Percentiles rank a stretch among this genome's conserved stretches.
phyloP scores from a whole-genome alignment of 2,888 invertebrate genomes.

The Lypha dubia region DNA sequence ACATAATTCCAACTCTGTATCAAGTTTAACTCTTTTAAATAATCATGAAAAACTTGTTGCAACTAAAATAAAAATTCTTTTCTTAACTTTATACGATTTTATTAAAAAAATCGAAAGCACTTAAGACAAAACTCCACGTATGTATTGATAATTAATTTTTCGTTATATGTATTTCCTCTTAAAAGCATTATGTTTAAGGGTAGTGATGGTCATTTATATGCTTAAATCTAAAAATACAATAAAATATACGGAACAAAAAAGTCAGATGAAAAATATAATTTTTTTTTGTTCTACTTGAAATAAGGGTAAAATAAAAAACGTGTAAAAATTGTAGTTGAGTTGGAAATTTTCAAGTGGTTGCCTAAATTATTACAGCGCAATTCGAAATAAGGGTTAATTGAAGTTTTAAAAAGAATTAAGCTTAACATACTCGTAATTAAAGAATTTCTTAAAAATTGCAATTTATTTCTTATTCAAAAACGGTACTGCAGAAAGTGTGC shows the following conservation, averaged over 20 bases:
- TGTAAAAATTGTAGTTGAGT: background rate
- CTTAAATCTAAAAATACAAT: background rate
- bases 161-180: background rate
- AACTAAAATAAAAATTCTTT: background rate
- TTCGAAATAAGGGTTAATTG: background rate
- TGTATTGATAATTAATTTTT: background rate
- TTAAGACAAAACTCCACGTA: background rate
- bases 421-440: no score
- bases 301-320: slow-evolving; percentile 2
- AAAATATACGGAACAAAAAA: background rate
- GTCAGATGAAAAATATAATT: background rate
- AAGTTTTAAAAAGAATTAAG: no score
- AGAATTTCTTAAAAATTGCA: no score
- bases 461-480: background rate
- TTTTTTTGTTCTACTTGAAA: background rate
- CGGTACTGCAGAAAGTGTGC: no score
- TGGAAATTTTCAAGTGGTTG: background rate
- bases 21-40: background rate
- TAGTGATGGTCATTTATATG: slow-evolving; percentile 37
- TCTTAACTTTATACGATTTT: background rate
- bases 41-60: background rate
- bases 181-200: slow-evolving; percentile 9
- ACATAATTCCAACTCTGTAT: no score
- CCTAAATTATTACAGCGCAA: background rate
- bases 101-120: background rate